Base-by-base conservation (phyloP, 2,888 invertebrate genomes). In the Ochropleura plecta region DNA sequence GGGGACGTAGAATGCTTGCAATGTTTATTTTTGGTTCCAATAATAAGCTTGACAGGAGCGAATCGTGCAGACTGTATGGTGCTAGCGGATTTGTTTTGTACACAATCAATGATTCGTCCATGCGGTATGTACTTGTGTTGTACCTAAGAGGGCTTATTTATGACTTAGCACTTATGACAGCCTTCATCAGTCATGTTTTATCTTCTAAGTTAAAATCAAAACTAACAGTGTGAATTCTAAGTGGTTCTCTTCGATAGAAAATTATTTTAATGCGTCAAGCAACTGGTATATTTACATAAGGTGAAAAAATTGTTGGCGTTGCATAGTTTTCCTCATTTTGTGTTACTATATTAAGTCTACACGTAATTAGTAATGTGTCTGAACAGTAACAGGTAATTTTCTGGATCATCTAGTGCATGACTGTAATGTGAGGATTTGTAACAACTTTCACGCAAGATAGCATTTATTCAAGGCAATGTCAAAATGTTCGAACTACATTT, bases 1-100 rank as follows among this genome's bases (percentile, higher is more conserved):
- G 60, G 73, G 74, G 87, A 83, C 83, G 79, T 73, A 75, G 82
- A 77, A 76, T 79, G 66, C 65, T 76, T 75, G 70, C 66, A 70
- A 84, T 81, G 89, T 87, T 88, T 88, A 85, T 87, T 88, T 87
- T 87, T 70, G 76, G 68, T 82, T 85, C 89, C 81, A 88, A 88
- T 88, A 88, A 88, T 87, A 87, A 74, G 64, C 83, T 74, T 71
- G 71, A 83, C 81, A 78, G 70, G 69, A 84, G 75, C 83, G 77
- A 55, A 74, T 63, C 76, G 68, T 60, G 83, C 82, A 88, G 88
- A 88, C 89, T 79, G 82, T 80, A 40, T 83, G 89, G 89, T 84
- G 88, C 85, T 76, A 60, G 62, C 62, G 16, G 44, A 70, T 59
- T 67, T 85, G 82, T 82, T 81, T 76, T 63, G 66, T 83, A 83